Evolutionary conservation across 2,888 invertebrate genomes (phyloP).

Genomic region (Brachynemurus nebulosus): DNA sequence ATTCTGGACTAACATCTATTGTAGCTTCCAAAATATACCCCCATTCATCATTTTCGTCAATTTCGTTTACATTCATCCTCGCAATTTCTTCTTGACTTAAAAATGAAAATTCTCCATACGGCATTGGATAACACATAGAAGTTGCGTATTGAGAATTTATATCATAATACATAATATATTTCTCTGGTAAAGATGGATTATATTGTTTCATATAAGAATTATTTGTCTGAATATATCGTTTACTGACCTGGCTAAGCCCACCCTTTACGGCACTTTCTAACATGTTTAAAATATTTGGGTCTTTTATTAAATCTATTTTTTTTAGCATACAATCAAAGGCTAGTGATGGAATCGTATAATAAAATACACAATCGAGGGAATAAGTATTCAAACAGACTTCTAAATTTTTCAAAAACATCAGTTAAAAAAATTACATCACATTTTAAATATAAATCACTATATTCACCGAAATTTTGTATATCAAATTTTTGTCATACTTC

Average conservation of each 20-base stretch:
- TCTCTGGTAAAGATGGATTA: slow-evolving; percentile 12
- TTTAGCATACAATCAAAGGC: slow-evolving; percentile 17
- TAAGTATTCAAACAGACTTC: slow-evolving; percentile 17
- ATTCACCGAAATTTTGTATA: slow-evolving; percentile 20
- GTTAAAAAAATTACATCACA: slow-evolving; percentile 20
- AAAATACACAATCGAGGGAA: slow-evolving; percentile 18
- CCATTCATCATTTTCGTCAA: slow-evolving; percentile 10
- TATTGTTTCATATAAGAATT: slow-evolving; percentile 19
- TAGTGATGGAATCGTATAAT: slow-evolving; percentile 16
- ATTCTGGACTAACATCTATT: slow-evolving; percentile 14
- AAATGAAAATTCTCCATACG: slow-evolving; percentile 20
- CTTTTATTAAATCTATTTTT: slow-evolving; percentile 16
- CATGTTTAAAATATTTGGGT: slow-evolving; percentile 20
- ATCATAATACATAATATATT: slow-evolving; percentile 18
- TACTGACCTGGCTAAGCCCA: slow-evolving; percentile 20
- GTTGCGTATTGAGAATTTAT: slow-evolving; percentile 19
- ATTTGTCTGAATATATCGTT: slow-evolving; percentile 20
- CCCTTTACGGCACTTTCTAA: slow-evolving; percentile 20
- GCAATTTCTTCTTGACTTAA: slow-evolving; percentile 6
- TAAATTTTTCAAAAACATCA: slow-evolving; percentile 22
- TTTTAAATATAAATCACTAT: slow-evolving; percentile 20
- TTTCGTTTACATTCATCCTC: slow-evolving; percentile 8
- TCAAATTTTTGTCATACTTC: slow-evolving; percentile 20
- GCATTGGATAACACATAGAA: slow-evolving; percentile 20
- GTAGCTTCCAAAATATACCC: slow-evolving; percentile 26